Evolutionary conservation across 2,113 vertebrate species (phyloP), one percentile per base, ranked within the genome.

Genomic region (Hydrochoerus hydrochaeris): DNA sequence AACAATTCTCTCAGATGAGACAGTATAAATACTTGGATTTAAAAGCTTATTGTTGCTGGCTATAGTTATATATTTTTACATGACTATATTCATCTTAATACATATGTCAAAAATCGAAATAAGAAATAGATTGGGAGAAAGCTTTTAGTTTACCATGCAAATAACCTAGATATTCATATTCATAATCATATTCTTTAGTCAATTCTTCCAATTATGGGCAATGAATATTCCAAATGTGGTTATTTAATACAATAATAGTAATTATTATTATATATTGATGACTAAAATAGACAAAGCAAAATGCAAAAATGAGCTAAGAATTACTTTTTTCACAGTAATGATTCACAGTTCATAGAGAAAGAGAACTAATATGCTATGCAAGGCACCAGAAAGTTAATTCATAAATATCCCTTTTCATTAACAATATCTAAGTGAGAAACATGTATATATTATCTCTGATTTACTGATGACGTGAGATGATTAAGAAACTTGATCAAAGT

Each of bases 51-150:
- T 87, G 5, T 87, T 92, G 17, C 38, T 96, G 35, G 11, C 6
- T 71, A 85, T 58, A 88, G 38, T 17, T 58, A 86, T 2, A 10
- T 80, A 77, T 91, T 92, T 91, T 95, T 71, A 85, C 52, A 8
- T 89, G 57, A 80, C 49, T 88, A 93, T 54, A 84, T 24, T 63
- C n/a, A 85, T 88, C 62, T 90, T 92, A 94, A 78, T 65, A 63
- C 88, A 41, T 95, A 0, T 78, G 54, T 92, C 52, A 83, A 95
- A 93, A 91, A 38, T 82, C 82, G n/a, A 90, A 88, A 95, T 88
- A 87, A 65, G 44, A 95, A 95, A 89, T 35, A 78, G 22, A 96
- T 62, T 73, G 13, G n/a, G 44, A 78, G 3, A 97, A 96, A 85
- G 35, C 57, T 91, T 94, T 97, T 80, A 94, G 81, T 82, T 90